Base-by-base conservation (phyloP, 2,888 invertebrate genomes). In the Lampropteryx suffumata region DNA sequence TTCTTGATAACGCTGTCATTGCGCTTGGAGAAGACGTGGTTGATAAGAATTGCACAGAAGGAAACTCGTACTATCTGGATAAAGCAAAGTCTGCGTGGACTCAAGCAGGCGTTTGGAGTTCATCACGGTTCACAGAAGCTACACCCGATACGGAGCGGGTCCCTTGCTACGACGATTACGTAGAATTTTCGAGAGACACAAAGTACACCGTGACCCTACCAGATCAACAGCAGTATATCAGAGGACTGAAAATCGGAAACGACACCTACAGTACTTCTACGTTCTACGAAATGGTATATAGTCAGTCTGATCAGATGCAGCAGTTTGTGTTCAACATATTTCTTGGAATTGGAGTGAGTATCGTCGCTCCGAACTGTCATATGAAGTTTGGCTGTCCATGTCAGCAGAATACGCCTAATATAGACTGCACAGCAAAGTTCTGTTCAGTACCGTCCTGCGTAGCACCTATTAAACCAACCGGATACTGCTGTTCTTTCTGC, bases 111-210 rank as follows among this genome's bases (percentile, higher is more conserved):
- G 85, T 81, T 9, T 92, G 92, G 92, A 75, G 69, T 10, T 84
- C 84, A 0, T 56, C 76, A 1, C 76, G 65, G 34, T 84, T 84
- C 39, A 91, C 84, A 50, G 75, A 81, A 52, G 92, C 91, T 0
- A 83, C 90, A 3, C 92, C 92, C 0, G 88, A 91, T 58, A 70
- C 82, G 0, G 90, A 91, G 52, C 78, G 84, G 56, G 59, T 91
- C 1, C 92, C 92, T 0, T 91, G 92, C 53, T 75, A 65, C 12
- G 77, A 87, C 34, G 92, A 92, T 52, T 61, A 70, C 4, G 90
- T 89, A 0, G 67, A 75, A 17, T 88, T 91, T 50, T 83, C 89
- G 0, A 27, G 29, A 6, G 65, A 76, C 27, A 58, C 73, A 0
- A 72, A 71, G 39, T 84, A 80, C 12, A 73, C 76, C 0, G 59